Evolutionary conservation across 2,797 vertebrate genomes (phyloP), one percentile per base, ranked within the genome.

Genomic region (Microctenopoma steveboyesi): DNA sequence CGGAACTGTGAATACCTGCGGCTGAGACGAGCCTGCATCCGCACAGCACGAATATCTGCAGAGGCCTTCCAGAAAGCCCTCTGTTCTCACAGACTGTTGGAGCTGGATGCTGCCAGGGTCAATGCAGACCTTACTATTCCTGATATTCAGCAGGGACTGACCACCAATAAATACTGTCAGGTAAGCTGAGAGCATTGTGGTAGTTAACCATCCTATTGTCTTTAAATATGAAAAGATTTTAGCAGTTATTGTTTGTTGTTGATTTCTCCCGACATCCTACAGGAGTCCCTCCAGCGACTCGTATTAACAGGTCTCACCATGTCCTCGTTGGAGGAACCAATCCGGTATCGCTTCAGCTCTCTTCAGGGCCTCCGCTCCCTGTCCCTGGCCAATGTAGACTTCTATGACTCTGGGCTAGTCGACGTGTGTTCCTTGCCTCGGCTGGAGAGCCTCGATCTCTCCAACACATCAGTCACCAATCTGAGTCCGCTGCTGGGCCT

Each of bases 401-500:
- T 99, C 92, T 99, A 99, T 58, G 97, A 99, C 3, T 95, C 96
- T 22, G 97, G 98, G 62, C 92, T 99, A 42, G 93, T 93, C 0
- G 98, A 98, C 7, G 96, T 98, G 51, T 97, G 98, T 58, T 94
- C 95, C 0, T 93, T 99, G 84, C 96, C 97, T 13, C 95, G 96
- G 4, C 87, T 99, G 78, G 98, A 99, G 90, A 98, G 97, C 78
- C 92, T 99, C 67, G 98, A 99, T 80, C 96, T 99, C 86, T 99
- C 98, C n/a, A 99, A 99, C 93, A 99, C 98, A 0, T 99, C 97
- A 0, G 95, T 99, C 57, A 98, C 98, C 64, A 98, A 98, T 87
- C 95, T 99, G 80, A 96, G 92, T 2, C 96, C 97, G 0, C 92
- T 99, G 63, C 92, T 98, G 77, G 94, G 95, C 71, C 95, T 98